Evolutionary conservation across 1,140 invertebrate species (phyloP).

Genomic region (Helicorthomorpha holstii): DNA sequence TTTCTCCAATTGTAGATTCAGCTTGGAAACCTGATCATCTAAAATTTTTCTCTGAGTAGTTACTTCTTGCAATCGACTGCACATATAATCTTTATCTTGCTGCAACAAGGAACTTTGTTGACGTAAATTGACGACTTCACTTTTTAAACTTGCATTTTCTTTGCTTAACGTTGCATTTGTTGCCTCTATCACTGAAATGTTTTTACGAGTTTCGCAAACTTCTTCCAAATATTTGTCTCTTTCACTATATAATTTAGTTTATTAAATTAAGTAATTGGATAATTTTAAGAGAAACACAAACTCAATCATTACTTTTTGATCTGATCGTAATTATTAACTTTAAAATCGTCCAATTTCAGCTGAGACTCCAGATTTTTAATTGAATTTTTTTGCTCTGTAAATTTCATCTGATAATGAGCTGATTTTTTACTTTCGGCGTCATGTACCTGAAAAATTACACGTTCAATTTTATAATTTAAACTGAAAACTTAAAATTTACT

Average conservation of each 20-base stretch:
- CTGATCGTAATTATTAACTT: constrained; percentile 25
- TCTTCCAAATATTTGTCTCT: constrained; percentile 22
- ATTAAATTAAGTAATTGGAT: too few species aligned
- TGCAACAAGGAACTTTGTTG: constrained; percentile 23
- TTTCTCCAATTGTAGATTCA: constrained; percentile 21
- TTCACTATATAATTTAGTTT: constrained; percentile 17
- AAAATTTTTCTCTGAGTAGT: constrained; percentile 17
- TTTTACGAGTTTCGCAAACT: constrained; percentile 17
- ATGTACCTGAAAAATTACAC: too few species aligned
- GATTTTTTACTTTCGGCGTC: neutral
- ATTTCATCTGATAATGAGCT: neutral
- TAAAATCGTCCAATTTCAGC: too few species aligned
- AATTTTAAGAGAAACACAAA: neutral
- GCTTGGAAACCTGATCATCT: constrained; percentile 22
- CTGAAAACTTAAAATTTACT: neutral
- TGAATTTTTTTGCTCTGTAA: neutral
- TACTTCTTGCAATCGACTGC: constrained; percentile 22
- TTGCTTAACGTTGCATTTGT: constrained; percentile 18
- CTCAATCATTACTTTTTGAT: constrained; percentile 19
- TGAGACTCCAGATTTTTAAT: too few species aligned
- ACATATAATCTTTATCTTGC: constrained; percentile 29
- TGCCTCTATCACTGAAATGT: constrained; percentile 19
- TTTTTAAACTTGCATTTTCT: constrained; percentile 23
- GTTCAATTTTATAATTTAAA: neutral
- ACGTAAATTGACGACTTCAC: constrained; percentile 19